A percentile compares a stretch with the other conserved stretches of the same genome.
Evolutionary conservation across 2,113 vertebrate genomes (phyloP).

Genomic region (Monopterus albus): DNA sequence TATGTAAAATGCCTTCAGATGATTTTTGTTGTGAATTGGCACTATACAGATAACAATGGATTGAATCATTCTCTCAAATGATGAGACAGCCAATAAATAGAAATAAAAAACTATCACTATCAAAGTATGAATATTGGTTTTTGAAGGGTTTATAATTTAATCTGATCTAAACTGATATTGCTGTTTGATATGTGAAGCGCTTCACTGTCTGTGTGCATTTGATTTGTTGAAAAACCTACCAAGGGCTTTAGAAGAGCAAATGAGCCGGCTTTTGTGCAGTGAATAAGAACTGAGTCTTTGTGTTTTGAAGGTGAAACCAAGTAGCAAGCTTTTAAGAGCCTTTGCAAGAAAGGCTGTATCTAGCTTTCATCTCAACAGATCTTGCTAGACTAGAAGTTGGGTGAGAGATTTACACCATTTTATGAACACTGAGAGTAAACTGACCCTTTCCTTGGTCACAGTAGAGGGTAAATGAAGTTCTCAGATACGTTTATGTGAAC

Average conservation of each 20-base stretch:
- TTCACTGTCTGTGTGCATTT: not conserved
- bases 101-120: not conserved
- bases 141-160: not conserved
- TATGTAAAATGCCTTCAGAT: no score
- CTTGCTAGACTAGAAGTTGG: slow-evolving; percentile 6
- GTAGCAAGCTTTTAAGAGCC: not conserved
- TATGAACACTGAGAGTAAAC: slow-evolving; percentile 28
- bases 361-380: not conserved
- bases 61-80: no score
- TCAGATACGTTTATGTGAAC: slow-evolving; percentile 41
- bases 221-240: not conserved
- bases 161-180: not conserved
- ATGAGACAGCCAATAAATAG: no score
- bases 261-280: not conserved
- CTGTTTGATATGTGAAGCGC: not conserved
- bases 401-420: slow-evolving; percentile 15
- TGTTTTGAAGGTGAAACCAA: not conserved
- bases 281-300: not conserved
- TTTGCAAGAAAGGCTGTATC: not conserved
- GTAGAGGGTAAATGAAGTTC: slow-evolving; percentile 39
- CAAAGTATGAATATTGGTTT: not conserved
- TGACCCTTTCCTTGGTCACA: slow-evolving; percentile 41
- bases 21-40: no score
- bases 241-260: no score
- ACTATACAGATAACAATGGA: no score